These are phyloP conservation scores for Coptotermes formosanus DNA, from an alignment of 1,140 invertebrate genomes.

Conservation along the genomic window DNA sequence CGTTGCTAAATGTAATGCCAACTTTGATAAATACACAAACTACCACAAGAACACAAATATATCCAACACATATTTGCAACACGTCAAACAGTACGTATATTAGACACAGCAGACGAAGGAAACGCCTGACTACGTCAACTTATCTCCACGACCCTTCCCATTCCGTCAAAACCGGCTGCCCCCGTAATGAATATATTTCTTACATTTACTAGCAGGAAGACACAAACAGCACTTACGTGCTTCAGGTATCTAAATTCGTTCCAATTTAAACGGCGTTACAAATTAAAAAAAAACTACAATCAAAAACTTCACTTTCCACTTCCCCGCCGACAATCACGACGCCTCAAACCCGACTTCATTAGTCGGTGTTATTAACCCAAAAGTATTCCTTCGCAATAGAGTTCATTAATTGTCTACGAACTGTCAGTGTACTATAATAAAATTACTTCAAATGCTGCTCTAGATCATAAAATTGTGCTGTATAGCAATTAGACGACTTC, in stretches of 20 bases:
- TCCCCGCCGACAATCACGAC: not conserved
- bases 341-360: conserved; percentile 19
- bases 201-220: not conserved
- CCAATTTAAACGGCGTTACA: not conserved
- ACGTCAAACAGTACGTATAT: not conserved
- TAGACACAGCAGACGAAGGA: not conserved
- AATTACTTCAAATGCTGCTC: not conserved
- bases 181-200: no score
- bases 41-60: not conserved
- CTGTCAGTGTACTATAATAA: not conserved
- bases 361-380: conserved; percentile 21
- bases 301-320: not conserved
- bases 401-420: not conserved
- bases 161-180: not conserved
- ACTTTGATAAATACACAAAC: not conserved
- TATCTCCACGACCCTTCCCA: not conserved
- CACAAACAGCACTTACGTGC: not conserved
- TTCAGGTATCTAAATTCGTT: not conserved
- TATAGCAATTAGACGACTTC: no score
- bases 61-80: not conserved
- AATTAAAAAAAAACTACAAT: not conserved
- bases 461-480: not conserved
- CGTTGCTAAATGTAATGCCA: not conserved
- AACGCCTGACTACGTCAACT: conserved; percentile 26
- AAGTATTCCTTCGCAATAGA: not conserved